Conservation (phyloP, 2,797 vertebrate species). For the Enteromius paludinosus region DNA sequence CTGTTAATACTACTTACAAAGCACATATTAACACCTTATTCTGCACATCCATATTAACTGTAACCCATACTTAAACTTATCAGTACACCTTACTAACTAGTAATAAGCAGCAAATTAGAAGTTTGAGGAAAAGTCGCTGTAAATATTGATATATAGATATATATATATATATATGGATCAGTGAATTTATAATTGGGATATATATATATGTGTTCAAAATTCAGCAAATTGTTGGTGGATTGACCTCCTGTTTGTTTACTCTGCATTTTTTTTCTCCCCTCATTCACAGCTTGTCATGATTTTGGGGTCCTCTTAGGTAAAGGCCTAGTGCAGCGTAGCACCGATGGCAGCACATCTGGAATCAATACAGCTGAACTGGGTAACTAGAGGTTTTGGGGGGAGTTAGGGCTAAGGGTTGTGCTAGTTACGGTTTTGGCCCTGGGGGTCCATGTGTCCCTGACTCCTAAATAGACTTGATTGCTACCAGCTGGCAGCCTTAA, state of each 20-base stretch:
- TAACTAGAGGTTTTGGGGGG: slow-evolving; percentile 73
- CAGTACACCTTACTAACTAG: background rate
- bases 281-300: slow-evolving; percentile 62
- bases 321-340: slow-evolving; percentile 60
- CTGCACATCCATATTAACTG: background rate
- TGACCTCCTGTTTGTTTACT: slow-evolving; percentile 51
- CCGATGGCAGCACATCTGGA: slow-evolving; percentile 79
- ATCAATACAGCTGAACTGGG: slow-evolving; percentile 77
- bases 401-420: slow-evolving; percentile 65
- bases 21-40: background rate
- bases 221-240: slow-evolving; percentile 19
- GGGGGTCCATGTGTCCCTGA: slow-evolving; percentile 85
- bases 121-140: background rate
- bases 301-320: slow-evolving; percentile 77
- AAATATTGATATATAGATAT: background rate
- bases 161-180: background rate
- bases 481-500: slow-evolving; percentile 86
- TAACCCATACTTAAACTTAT: background rate
- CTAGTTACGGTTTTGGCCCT: slow-evolving; percentile 82
- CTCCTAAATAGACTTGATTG: slow-evolving; percentile 88
- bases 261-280: slow-evolving; percentile 52
- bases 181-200: no score
- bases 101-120: background rate
- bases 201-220: background rate
- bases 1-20: background rate